phyloP scores from a whole-genome alignment of 2,888 invertebrate species.

The Cyrtodaria siliqua region DNA sequence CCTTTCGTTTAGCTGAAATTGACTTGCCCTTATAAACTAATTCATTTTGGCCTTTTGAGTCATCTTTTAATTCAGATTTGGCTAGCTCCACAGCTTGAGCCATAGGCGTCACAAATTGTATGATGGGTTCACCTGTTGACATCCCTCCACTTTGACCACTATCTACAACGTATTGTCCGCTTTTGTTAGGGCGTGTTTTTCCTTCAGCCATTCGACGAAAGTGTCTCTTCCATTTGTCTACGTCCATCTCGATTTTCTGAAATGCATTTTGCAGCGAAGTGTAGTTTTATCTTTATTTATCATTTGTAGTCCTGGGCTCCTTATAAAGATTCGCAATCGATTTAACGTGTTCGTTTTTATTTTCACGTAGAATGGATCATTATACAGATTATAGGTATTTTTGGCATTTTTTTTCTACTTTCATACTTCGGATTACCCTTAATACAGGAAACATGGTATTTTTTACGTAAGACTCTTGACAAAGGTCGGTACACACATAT shows the following conservation, averaged over 20 bases:
- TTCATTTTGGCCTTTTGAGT: too few relatives aligned
- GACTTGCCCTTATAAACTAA: too few relatives aligned
- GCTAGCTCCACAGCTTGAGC: conserved; percentile 18
- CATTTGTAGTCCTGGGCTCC: not conserved
- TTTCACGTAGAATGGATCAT: conserved; percentile 13
- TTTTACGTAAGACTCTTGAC: not conserved
- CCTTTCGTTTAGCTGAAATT: too few relatives aligned
- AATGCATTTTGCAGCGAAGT: not conserved
- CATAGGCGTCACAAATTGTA: conserved; percentile 19
- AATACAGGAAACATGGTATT: not conserved
- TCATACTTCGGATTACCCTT: not conserved
- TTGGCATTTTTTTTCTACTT: not conserved
- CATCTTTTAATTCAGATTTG: conserved; percentile 12
- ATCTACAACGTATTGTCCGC: not conserved
- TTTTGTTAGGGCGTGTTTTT: not conserved
- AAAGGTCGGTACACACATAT: not conserved
- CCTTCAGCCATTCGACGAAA: conserved; percentile 15
- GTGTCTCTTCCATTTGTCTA: conserved; percentile 18
- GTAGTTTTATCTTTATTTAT: not conserved
- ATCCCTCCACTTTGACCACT: not conserved
- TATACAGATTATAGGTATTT: conserved; percentile 6
- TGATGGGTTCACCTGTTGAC: not conserved
- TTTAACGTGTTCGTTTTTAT: not conserved
- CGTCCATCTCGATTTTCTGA: conserved; percentile 4
- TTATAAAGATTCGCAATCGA: not conserved